These are phyloP conservation scores for Venustaconcha ellipsiformis DNA, from an alignment of 1,140 invertebrate species.

Conservation along the genomic window DNA sequence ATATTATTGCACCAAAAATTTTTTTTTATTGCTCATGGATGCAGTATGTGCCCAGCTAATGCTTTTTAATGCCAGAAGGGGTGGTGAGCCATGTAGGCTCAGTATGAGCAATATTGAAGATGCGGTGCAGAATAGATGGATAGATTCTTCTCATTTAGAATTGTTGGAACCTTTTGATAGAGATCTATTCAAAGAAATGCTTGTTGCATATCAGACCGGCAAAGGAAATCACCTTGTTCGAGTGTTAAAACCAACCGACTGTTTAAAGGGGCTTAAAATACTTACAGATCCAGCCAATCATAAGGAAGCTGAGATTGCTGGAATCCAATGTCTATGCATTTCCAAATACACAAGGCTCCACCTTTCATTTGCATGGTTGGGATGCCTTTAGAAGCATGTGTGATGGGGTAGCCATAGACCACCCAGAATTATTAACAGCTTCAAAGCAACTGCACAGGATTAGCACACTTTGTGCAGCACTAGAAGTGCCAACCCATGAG, in stretches of 20 bases:
- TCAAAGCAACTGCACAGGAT: slow-evolving; percentile 13
- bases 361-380: neutral
- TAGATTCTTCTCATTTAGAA: neutral
- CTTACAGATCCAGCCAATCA: neutral
- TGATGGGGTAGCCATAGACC: neutral
- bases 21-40: slow-evolving; percentile 4
- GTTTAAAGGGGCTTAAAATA: slow-evolving; percentile 1
- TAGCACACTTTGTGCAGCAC: too few relatives aligned
- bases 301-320: neutral
- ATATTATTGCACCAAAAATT: neutral
- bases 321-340: neutral
- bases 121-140: slow-evolving; percentile 2
- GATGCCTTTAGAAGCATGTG: neutral
- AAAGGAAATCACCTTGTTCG: slow-evolving; percentile 6
- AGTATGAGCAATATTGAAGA: neutral
- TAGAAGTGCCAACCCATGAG: too few relatives aligned
- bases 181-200: slow-evolving; percentile 2
- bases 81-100: slow-evolving; percentile 8
- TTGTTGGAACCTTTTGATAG: neutral
- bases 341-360: neutral
- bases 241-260: slow-evolving; percentile 6
- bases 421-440: neutral
- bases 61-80: slow-evolving; percentile 10
- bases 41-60: slow-evolving; percentile 7
- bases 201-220: slow-evolving; percentile 8